Evolutionary conservation across 1,140 invertebrate genomes (phyloP).

Genomic region (Popillia japonica): DNA sequence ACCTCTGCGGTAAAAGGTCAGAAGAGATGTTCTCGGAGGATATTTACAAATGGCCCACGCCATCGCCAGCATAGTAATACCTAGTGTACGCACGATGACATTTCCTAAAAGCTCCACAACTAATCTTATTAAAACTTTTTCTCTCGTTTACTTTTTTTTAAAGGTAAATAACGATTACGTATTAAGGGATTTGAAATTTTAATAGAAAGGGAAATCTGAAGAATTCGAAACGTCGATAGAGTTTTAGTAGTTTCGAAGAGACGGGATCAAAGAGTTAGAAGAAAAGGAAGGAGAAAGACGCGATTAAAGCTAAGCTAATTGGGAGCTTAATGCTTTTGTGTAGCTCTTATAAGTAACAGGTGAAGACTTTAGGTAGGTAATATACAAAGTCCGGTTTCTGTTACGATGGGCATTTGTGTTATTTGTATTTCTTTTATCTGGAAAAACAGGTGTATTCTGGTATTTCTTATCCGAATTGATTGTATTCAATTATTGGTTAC

Average conservation of each 20-base stretch:
- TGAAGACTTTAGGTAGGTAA: neutral
- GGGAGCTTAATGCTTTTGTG: neutral
- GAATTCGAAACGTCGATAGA: neutral
- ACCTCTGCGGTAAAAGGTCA: neutral
- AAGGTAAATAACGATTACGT: constrained; percentile 5
- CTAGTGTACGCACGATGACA: neutral
- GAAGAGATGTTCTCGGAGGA: neutral
- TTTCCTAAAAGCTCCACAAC: neutral
- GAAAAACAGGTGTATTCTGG: neutral
- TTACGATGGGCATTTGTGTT: constrained; percentile 3
- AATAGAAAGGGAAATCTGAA: neutral
- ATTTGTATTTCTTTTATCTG: neutral
- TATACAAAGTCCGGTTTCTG: neutral
- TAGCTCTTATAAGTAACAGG: neutral
- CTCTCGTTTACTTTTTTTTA: too few relatives aligned
- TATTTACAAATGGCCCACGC: neutral
- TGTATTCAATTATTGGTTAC: too few relatives aligned
- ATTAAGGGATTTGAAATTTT: constrained; percentile 7
- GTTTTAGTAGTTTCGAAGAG: too few relatives aligned
- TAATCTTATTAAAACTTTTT: neutral
- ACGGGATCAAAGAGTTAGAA: neutral
- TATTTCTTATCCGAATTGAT: neutral
- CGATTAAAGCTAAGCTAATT: neutral
- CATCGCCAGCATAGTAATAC: too few relatives aligned
- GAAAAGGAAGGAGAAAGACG: neutral